Conservation (phyloP, 2,113 vertebrate genomes). For the Trichechus manatus region DNA sequence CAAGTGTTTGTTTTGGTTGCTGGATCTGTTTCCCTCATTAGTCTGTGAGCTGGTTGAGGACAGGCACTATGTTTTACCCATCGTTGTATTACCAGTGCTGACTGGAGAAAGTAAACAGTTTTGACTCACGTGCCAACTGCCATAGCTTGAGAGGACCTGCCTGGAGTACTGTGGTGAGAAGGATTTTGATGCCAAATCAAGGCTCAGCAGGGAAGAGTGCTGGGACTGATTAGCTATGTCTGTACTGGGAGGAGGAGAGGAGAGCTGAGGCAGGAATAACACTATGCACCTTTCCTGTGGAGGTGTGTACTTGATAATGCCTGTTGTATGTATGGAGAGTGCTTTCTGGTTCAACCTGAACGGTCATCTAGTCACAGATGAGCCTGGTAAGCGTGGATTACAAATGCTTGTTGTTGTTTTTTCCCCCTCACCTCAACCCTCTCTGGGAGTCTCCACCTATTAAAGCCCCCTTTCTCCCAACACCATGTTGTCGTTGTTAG, state of each 20-base stretch:
- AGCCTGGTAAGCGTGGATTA: background rate
- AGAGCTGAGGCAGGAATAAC: background rate
- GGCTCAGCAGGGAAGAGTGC: background rate
- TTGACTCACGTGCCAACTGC: background rate
- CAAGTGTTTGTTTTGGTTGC: background rate
- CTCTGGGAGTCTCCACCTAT: background rate
- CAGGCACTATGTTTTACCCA: background rate
- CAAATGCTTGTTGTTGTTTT: background rate
- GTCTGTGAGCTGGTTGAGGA: background rate
- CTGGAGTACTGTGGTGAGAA: background rate
- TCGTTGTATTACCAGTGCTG: background rate
- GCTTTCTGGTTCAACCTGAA: background rate
- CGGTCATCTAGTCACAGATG: background rate
- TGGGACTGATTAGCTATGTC: slow-evolving; percentile 50
- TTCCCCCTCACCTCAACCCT: background rate
- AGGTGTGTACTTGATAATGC: background rate
- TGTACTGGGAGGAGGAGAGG: background rate
- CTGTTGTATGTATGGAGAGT: background rate
- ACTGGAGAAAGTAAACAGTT: slow-evolving; percentile 9
- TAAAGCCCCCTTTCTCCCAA: background rate
- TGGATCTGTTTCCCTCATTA: background rate
- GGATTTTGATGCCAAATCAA: slow-evolving; percentile 23
- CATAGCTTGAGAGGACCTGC: background rate
- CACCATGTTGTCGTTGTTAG: background rate
- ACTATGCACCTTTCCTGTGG: background rate